These are phyloP conservation scores for Aptenodytes patagonicus DNA, from an alignment of 2,113 vertebrate species.

Conservation along the genomic window DNA sequence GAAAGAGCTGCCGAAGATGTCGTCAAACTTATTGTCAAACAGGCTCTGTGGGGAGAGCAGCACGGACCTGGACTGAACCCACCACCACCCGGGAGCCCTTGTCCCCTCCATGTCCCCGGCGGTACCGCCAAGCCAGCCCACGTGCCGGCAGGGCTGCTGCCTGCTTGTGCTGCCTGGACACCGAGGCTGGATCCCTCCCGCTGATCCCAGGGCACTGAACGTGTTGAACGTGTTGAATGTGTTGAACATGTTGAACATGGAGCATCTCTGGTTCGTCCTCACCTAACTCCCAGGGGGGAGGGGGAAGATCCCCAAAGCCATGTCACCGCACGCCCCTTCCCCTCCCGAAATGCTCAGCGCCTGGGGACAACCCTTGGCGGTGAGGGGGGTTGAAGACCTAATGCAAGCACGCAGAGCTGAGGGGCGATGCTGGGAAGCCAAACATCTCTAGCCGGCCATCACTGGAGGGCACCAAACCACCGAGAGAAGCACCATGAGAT, in stretches of 20 bases:
- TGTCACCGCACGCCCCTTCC: rapidly evolving
- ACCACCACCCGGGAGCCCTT: rapidly evolving
- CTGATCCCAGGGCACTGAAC: background rate
- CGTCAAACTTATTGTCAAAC: conserved; percentile 90
- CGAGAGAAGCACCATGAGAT: background rate
- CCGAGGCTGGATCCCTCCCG: rapidly evolving
- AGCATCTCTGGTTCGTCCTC: background rate
- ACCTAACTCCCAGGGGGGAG: background rate
- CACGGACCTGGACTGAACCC: background rate
- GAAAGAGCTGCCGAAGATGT: conserved; percentile 91
- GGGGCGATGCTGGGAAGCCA: background rate
- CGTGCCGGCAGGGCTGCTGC: rapidly evolving
- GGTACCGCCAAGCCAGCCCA: rapidly evolving
- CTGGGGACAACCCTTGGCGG: background rate
- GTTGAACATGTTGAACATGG: background rate
- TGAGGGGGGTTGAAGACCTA: background rate
- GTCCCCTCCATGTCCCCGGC: rapidly evolving
- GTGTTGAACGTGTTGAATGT: too few species aligned
- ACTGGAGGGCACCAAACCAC: conserved; percentile 19
- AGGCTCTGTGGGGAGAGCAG: conserved; percentile 69
- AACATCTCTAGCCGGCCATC: background rate
- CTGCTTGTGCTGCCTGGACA: background rate
- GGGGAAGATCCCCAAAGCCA: background rate
- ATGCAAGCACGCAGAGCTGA: background rate
- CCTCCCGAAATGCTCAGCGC: rapidly evolving